Conservation (phyloP, 2,888 invertebrate species). For the Galeopsomyia nigrocyanea region DNA sequence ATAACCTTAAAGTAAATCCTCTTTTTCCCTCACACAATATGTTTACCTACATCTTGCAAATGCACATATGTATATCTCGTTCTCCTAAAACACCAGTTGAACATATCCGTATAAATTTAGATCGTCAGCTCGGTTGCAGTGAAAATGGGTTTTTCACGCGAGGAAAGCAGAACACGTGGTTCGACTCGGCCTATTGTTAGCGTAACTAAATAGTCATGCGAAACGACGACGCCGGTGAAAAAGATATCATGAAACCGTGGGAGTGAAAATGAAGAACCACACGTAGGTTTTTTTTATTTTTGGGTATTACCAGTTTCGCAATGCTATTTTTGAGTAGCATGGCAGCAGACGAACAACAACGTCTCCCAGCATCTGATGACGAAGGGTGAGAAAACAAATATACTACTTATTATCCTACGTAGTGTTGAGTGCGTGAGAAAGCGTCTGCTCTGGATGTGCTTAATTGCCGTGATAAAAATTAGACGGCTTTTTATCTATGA, state of each 20-base stretch:
- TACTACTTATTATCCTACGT: too few relatives aligned
- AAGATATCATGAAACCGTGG: constrained; percentile 13
- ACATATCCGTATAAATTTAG: too few relatives aligned
- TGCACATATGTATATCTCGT: constrained; percentile 3
- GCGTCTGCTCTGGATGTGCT: too few relatives aligned
- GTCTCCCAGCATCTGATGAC: not conserved
- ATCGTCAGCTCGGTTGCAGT: too few relatives aligned
- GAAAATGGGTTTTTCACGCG: constrained; percentile 7
- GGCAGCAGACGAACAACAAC: constrained; percentile 5
- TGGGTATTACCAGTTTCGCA: constrained; percentile 26
- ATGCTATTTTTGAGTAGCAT: constrained; percentile 30
- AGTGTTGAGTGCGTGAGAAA: not conserved
- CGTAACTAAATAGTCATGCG: not conserved
- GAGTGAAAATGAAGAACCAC: not conserved
- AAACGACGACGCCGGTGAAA: constrained; percentile 3
- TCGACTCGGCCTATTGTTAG: not conserved
- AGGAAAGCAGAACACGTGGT: constrained; percentile 6
- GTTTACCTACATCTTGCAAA: not conserved
- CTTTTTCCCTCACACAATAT: not conserved
- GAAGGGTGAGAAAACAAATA: constrained; percentile 6
- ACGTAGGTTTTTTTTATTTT: constrained; percentile 38
- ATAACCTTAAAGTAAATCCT: constrained; percentile 30
- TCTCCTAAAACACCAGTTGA: too few relatives aligned
- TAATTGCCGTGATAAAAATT: constrained; percentile 8
- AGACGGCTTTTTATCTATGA: not conserved